phyloP scores from a whole-genome alignment of 2,888 invertebrate species.

The Ferrisia virgata region DNA sequence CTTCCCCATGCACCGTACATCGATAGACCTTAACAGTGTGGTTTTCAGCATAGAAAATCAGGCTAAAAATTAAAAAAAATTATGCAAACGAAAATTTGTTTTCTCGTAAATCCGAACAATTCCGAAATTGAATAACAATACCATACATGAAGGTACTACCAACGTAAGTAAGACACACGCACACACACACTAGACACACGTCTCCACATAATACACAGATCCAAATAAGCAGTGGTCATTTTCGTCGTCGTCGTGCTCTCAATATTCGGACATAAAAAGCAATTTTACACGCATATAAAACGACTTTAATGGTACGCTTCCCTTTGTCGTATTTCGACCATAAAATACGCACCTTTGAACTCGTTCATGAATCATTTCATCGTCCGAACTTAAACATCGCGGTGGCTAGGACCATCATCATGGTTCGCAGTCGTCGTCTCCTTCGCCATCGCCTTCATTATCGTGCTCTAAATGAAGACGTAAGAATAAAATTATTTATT shows the following conservation, averaged over 20 bases:
- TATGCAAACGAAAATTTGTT: too few species aligned
- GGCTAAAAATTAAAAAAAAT: too few species aligned
- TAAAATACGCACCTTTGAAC: slow-evolving; percentile 38
- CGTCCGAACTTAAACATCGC: background rate
- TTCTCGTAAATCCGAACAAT: too few species aligned
- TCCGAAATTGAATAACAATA: too few species aligned
- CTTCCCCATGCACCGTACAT: too few species aligned
- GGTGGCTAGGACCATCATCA: background rate
- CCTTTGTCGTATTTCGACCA: slow-evolving; percentile 37
- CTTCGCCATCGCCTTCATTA: background rate
- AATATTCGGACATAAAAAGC: slow-evolving; percentile 23
- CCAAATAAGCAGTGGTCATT: background rate
- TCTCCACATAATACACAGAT: too few species aligned
- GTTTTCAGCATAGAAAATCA: too few species aligned
- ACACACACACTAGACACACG: too few species aligned
- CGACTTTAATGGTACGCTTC: slow-evolving; percentile 38
- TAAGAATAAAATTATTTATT: background rate
- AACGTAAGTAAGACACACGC: background rate
- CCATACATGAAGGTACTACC: too few species aligned
- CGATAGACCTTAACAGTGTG: too few species aligned
- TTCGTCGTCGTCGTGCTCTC: background rate
- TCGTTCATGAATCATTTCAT: slow-evolving; percentile 31
- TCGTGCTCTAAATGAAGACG: slow-evolving; percentile 15
- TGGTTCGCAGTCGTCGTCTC: too few species aligned
- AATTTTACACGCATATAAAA: slow-evolving; percentile 38